phyloP scores from a whole-genome alignment of 2,113 vertebrate genomes.

The Terrapene triunguis region DNA sequence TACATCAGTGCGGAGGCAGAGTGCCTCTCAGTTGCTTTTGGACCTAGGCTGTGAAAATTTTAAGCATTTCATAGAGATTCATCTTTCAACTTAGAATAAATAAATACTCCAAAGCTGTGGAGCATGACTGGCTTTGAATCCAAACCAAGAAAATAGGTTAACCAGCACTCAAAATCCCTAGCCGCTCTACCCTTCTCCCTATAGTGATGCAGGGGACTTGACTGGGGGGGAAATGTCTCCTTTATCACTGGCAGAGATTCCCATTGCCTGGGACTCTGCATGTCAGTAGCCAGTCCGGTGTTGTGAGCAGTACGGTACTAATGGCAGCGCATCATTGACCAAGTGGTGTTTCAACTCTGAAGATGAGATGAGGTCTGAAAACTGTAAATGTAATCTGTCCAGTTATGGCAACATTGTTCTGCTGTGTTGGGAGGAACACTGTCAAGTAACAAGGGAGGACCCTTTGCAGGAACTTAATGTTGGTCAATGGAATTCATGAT shows the following conservation, averaged over 20 bases:
- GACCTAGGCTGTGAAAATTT: neutral
- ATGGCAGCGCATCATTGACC: neutral
- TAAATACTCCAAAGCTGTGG: neutral
- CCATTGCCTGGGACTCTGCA: neutral
- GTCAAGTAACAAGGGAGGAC: no score
- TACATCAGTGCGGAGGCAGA: neutral
- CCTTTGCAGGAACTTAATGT: no score
- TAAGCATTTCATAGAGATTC: neutral
- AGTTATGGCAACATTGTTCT: no score
- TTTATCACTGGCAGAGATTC: neutral
- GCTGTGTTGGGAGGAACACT: no score
- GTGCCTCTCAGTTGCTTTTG: neutral
- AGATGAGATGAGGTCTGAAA: no score
- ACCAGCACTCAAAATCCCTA: neutral
- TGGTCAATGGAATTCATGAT: no score
- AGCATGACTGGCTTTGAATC: neutral
- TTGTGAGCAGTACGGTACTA: neutral
- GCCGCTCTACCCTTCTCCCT: neutral
- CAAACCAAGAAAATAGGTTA: neutral
- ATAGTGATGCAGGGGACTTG: neutral
- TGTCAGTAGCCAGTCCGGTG: neutral
- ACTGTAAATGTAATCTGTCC: no score
- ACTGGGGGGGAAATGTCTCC: no score
- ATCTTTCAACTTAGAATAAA: neutral
- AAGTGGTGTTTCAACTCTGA: no score